phyloP scores from a whole-genome alignment of 1,140 invertebrate genomes.

The Aradophagus sp. region DNA sequence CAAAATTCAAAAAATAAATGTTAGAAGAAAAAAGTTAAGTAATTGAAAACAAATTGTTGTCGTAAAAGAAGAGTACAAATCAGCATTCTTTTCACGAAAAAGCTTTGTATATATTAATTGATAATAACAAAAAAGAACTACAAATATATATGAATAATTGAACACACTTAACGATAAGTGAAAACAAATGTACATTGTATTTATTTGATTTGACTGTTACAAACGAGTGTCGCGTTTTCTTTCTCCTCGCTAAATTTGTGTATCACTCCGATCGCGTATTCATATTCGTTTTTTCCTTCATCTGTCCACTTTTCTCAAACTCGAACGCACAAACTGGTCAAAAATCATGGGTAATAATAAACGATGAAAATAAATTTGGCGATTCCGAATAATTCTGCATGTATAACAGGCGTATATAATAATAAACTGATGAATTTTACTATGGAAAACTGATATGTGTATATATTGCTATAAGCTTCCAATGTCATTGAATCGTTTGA shows the following conservation, averaged over 20 bases:
- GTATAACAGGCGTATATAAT: slow-evolving; percentile 24
- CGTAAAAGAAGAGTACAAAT: slow-evolving; percentile 45
- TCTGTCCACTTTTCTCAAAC: slow-evolving; percentile 6
- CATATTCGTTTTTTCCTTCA: not conserved
- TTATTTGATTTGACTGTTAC: slow-evolving; percentile 49
- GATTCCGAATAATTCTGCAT: slow-evolving; percentile 27
- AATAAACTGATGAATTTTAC: slow-evolving; percentile 53
- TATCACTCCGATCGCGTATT: slow-evolving; percentile 6
- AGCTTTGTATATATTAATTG: slow-evolving; percentile 51
- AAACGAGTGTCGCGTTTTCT: slow-evolving; percentile 34
- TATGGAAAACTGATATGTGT: slow-evolving; percentile 56
- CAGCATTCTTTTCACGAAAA: slow-evolving; percentile 43
- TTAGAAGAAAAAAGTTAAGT: too few relatives aligned
- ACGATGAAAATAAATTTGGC: slow-evolving; percentile 10
- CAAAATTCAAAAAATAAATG: slow-evolving; percentile 7
- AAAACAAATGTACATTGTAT: slow-evolving; percentile 50
- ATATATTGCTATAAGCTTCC: slow-evolving; percentile 83
- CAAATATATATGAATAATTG: slow-evolving; percentile 36
- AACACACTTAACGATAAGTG: slow-evolving; percentile 28
- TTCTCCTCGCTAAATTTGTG: slow-evolving; percentile 36
- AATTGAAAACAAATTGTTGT: slow-evolving; percentile 17
- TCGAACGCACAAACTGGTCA: slow-evolving; percentile 29
- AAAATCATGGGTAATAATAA: slow-evolving; percentile 14
- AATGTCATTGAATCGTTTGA: slow-evolving; percentile 93
- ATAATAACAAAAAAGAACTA: slow-evolving; percentile 22